Percentiles rank a stretch among this genome's conserved stretches.
Evolutionary conservation across 2,888 invertebrate genomes (phyloP).

Genomic region (Chloroclystis v-ata): DNA sequence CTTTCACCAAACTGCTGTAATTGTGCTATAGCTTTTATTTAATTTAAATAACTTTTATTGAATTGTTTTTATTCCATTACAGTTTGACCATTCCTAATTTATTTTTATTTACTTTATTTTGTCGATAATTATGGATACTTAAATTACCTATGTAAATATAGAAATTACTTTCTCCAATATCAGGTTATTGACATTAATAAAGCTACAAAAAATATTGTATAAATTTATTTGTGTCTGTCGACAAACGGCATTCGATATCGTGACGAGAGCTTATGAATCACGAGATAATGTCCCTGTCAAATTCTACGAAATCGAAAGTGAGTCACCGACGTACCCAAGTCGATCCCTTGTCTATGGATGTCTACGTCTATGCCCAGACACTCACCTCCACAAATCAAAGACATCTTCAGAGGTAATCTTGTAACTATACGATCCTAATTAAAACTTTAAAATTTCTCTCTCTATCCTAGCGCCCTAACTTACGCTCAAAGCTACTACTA

Average conservation of each 20-base stretch:
- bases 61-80: too few relatives aligned
- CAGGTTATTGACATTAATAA: background rate
- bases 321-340: constrained; percentile 24
- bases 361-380: constrained; percentile 27
- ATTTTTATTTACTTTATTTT: too few relatives aligned
- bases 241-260: constrained; percentile 25
- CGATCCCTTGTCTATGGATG: constrained; percentile 18
- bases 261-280: constrained; percentile 29
- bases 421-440: constrained; percentile 35
- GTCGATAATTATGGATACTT: too few relatives aligned
- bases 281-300: constrained; percentile 29
- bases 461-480: constrained; percentile 59
- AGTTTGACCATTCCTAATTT: too few relatives aligned
- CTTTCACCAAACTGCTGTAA: too few relatives aligned
- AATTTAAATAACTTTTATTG: too few relatives aligned
- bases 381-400: constrained; percentile 74
- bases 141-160: too few relatives aligned
- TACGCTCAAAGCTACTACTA: constrained; percentile 54
- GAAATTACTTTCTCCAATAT: too few relatives aligned
- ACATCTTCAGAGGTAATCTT: constrained; percentile 51
- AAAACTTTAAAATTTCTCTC: constrained; percentile 27
- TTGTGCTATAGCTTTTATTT: too few relatives aligned
- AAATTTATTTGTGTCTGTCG: constrained; percentile 16
- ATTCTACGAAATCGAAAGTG: constrained; percentile 24
- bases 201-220: background rate